Base-by-base conservation (phyloP, 2,888 invertebrate species). In the Limnephilus auricula region DNA sequence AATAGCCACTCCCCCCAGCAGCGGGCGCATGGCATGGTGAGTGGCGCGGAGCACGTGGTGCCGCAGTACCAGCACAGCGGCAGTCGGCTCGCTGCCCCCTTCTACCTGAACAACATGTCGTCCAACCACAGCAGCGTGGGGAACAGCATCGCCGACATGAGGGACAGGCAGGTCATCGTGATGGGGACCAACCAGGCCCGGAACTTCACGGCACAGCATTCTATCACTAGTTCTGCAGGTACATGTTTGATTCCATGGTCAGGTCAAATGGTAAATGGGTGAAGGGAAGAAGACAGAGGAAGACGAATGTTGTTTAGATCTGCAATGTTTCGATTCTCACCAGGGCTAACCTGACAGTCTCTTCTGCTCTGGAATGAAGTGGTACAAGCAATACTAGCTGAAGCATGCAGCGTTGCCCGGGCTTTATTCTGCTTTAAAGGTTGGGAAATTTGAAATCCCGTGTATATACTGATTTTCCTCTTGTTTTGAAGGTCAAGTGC, bases 41-140 rank as follows among this genome's bases (percentile, higher is more conserved):
- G 79, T 88, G 92, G 89, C 92, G 92, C 85, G 92, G 93, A 90
- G 91, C 93, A 86, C 92, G 89, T 84, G 92, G 92, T 91, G 82
- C 93, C 93, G 31, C 93, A 93, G 82, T 92, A 84, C 92, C 93
- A 89, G 92, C 92, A 86, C 92, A 93, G 45, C 92, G 92, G 34
- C 90, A 40, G 40, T 18, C 82, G 91, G 5, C 90, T 92, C 25
- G 45, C 91, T 18, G 91, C 93, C 30, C 93, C 93, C 15, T 93
- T 93, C 84, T 93, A 92, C 40, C 87, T 93, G 15, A 93, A 92
- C 89, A 90, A 84, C 84, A 79, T 89, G 79, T 80, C 90, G 5
- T 83, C 84, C 32, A 88, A 82, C 84, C 90, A 80, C 84, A 79
- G 86, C 90, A 92, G 90, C 34, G 87, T 89, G 45, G 92, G 92